Conservation (phyloP, 2,797 vertebrate genomes). For the Furcifer pardalis region DNA sequence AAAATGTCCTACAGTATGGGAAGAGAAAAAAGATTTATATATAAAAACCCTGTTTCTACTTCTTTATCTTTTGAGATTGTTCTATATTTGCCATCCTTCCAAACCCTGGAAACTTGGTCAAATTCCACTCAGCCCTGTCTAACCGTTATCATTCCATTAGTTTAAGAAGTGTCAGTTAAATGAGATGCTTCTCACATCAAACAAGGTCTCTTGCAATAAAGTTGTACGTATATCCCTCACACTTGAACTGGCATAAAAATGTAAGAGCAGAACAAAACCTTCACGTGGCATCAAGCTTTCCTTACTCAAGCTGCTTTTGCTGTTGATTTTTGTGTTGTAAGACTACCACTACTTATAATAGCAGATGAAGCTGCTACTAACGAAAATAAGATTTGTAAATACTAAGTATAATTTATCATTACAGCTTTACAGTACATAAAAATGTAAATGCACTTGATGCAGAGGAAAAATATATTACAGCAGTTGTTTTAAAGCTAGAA, state of each 20-base stretch:
- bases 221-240: background rate
- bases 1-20: too few species aligned
- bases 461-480: background rate
- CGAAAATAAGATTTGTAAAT: background rate
- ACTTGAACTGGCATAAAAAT: background rate
- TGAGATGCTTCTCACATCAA: slow-evolving; percentile 2
- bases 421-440: background rate
- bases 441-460: background rate
- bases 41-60: background rate
- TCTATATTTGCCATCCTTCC: background rate
- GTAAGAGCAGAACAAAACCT: background rate
- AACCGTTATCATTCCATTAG: background rate
- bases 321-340: background rate
- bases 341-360: background rate
- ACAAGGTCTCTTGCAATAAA: background rate
- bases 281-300: background rate
- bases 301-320: background rate
- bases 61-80: background rate
- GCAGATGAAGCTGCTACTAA: background rate
- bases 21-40: background rate
- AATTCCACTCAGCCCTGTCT: background rate
- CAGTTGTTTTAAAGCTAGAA: background rate
- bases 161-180: background rate
- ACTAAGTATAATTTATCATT: background rate
- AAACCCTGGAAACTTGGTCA: background rate